Percentiles rank a stretch among this genome's conserved stretches.
Evolutionary conservation across 1,140 invertebrate species (phyloP).

Genomic region (Euura saliciscinereae): DNA sequence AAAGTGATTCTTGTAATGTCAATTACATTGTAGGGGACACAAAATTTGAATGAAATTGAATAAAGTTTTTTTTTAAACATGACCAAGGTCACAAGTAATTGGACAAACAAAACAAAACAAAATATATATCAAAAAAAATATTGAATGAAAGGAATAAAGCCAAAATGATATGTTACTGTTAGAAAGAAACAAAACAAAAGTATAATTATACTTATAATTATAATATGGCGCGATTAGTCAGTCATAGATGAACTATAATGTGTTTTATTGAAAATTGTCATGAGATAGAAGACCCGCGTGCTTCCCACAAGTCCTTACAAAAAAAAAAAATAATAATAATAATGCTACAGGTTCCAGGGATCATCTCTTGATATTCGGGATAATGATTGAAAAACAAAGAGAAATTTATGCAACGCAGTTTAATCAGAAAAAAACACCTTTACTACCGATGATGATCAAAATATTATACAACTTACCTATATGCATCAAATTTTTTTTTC

Average conservation of each 20-base stretch:
- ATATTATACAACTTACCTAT: background rate
- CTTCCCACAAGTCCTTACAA: background rate
- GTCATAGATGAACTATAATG: background rate
- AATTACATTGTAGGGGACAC: constrained; percentile 5
- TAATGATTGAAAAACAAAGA: background rate
- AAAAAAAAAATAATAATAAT: no score
- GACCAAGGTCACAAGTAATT: background rate
- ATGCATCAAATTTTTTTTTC: no score
- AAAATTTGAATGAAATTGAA: background rate
- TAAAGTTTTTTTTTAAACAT: background rate
- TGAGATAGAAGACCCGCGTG: background rate
- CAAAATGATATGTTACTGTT: background rate
- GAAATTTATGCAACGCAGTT: background rate
- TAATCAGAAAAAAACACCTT: background rate
- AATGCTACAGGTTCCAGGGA: background rate
- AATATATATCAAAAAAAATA: background rate
- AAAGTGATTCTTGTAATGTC: constrained; percentile 1
- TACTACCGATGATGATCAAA: background rate
- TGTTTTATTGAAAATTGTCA: background rate
- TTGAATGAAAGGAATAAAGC: background rate
- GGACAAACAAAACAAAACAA: background rate
- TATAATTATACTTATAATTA: background rate
- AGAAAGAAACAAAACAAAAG: background rate
- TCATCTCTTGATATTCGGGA: background rate
- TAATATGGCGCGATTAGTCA: background rate